A percentile compares a stretch with the other conserved stretches of the same genome.
Conservation (phyloP, 2,797 vertebrate species). For the Linurgus olivaceus region DNA sequence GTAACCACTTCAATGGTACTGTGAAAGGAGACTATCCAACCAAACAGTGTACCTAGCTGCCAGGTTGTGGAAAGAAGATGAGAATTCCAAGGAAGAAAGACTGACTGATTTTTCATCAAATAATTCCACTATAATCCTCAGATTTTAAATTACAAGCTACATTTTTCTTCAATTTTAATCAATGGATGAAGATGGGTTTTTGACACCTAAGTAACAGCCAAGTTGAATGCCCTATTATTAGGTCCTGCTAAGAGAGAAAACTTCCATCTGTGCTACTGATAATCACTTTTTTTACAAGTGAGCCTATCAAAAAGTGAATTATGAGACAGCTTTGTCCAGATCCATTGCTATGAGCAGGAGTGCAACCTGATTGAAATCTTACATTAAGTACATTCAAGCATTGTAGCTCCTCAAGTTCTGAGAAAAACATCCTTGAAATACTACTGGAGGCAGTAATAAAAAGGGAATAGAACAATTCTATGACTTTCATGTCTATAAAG, state of each 20-base stretch:
- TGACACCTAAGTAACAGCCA: background rate
- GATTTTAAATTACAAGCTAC: background rate
- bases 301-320: background rate
- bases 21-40: background rate
- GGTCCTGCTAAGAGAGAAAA: background rate
- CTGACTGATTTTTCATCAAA: background rate
- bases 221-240: background rate
- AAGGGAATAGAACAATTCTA: background rate
- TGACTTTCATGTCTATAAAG: background rate
- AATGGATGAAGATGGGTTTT: background rate
- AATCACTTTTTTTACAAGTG: background rate
- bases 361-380: background rate
- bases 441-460: background rate
- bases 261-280: background rate
- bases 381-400: background rate
- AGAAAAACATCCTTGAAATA: background rate
- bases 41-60: background rate
- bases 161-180: background rate
- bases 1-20: background rate
- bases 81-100: background rate
- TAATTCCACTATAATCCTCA: background rate
- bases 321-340: background rate
- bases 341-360: background rate
- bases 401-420: background rate
- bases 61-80: background rate